Evolutionary conservation across 35 echinoderm and acorn worm genomes (phyloP), one percentile per base, ranked within the genome.

Genomic region (Holothuria glaberrima): DNA sequence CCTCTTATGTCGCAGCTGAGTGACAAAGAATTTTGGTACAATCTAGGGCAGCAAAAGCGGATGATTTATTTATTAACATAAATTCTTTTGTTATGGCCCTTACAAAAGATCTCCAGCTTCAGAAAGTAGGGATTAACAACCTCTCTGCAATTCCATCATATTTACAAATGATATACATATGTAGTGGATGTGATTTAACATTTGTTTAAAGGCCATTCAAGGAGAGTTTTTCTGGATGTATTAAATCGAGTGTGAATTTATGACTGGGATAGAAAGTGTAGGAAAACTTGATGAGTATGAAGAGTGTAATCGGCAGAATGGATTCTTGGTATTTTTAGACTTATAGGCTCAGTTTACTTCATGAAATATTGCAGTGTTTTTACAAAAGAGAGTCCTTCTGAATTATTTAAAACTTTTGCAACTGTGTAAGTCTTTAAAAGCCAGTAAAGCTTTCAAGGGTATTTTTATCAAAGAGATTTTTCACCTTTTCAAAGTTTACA

Each of bases 311-410:
- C 36, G 79, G 30, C 27, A 91, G 13, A 22, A 45, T 50, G 89
- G 89, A 45, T 21, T 85, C 0, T 33, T 91, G 28, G 59, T 78
- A 71, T 86, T 91, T 86, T 70, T 75, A 85, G 90, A 48, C 48
- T 86, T 5, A 62, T 86, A 71, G 82, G 90, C 3, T 85, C 60
- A 72, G 65, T 91, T 14, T 91, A 91, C 69, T 86, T 91, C 41
- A 82, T 41, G 30, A 69, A 91, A 38, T 79, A 91, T 62, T 35
- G 45, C 21, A 58, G 50, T 86, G 90, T 80, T 25, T 91, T 91
- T 52, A 16, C 28, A 29, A 63, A 84, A 38, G 81, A 83, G 18
- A 86, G 58, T 44, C 80, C 90, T 2, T 30, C 57, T 44, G 90
- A 91, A 31, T 68, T 85, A 66, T 41, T 7, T 41, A 4, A 4